A percentile compares a stretch with the other conserved stretches of the same genome.
Evolutionary conservation across 2,888 invertebrate genomes (phyloP).

Genomic region (Folsomia manolachei): DNA sequence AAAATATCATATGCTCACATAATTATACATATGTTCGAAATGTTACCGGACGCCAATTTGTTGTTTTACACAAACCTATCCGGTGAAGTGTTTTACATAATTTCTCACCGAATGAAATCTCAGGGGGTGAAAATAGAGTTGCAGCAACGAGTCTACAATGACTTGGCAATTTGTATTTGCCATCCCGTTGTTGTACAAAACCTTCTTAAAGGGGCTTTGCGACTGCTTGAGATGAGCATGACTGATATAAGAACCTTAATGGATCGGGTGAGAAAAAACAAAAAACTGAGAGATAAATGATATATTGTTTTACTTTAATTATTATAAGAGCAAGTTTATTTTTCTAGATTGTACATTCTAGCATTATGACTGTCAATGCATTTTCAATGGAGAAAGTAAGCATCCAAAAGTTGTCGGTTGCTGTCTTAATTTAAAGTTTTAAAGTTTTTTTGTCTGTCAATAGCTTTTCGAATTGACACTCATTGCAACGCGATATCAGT

Average conservation of each 20-base stretch:
- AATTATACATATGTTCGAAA: conserved; percentile 1
- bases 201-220: conserved; percentile 38
- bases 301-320: no score
- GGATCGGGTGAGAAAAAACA: conserved; percentile 39
- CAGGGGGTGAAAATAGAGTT: conserved; percentile 43
- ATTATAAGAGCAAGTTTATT: no score
- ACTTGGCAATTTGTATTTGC: conserved; percentile 45
- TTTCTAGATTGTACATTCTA: no score
- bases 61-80: conserved; percentile 46
- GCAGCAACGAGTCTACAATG: conserved; percentile 45
- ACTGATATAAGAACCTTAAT: conserved; percentile 38
- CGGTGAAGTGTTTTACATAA: conserved; percentile 49
- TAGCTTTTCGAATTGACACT: conserved; percentile 62
- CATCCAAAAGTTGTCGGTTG: not conserved
- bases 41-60: conserved; percentile 44
- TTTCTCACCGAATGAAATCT: conserved; percentile 47
- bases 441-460: conserved; percentile 18
- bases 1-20: no score
- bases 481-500: conserved; percentile 62
- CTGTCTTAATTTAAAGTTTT: conserved; percentile 6
- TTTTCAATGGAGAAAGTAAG: conserved; percentile 49
- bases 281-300: no score
- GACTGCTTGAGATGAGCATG: conserved; percentile 37
- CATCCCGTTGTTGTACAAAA: conserved; percentile 42
- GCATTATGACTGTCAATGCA: conserved; percentile 48